Conservation (phyloP, 2,888 invertebrate species). For the Hirtodrosophila trivittata region DNA sequence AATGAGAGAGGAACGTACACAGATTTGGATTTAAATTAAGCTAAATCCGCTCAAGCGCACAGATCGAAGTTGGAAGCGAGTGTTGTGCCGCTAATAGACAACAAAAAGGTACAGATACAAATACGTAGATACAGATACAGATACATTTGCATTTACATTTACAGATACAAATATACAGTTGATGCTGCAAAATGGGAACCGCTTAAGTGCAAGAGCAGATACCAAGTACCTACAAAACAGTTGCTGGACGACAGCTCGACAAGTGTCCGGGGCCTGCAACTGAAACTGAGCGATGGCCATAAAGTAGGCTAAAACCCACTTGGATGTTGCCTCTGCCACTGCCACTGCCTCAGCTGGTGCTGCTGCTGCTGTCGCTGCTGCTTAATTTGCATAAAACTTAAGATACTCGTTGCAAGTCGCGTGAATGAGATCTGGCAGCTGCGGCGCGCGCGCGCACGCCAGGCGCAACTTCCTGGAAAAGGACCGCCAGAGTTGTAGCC, state of each 20-base stretch:
- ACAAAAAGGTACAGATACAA: constrained; percentile 68
- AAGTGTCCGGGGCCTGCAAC: constrained; percentile 60
- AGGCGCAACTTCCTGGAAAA: constrained; percentile 78
- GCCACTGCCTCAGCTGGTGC: constrained; percentile 18
- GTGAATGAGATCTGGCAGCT: constrained; percentile 68
- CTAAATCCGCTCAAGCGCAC: constrained; percentile 73
- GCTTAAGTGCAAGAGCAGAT: constrained; percentile 60
- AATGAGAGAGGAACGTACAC: constrained; percentile 54
- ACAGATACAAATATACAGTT: constrained; percentile 25
- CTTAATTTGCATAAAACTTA: constrained; percentile 74
- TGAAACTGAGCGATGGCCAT: constrained; percentile 63
- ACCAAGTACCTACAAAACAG: constrained; percentile 66
- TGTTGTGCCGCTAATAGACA: constrained; percentile 62
- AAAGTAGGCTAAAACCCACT: constrained; percentile 75
- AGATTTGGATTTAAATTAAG: constrained; percentile 77
- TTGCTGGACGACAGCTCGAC: constrained; percentile 68
- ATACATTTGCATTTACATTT: constrained; percentile 21
- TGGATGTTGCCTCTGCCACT: constrained; percentile 45
- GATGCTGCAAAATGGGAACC: constrained; percentile 55
- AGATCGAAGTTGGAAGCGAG: constrained; percentile 20
- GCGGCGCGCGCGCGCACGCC: constrained; percentile 67
- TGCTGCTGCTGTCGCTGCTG: constrained; percentile 43
- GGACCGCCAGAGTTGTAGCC: constrained; percentile 77
- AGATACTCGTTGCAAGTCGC: constrained; percentile 57
- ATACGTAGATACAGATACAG: constrained; percentile 27